These are phyloP conservation scores for Dasysyrphus albostriatus DNA, from an alignment of 2,888 invertebrate species.

Conservation along the genomic window DNA sequence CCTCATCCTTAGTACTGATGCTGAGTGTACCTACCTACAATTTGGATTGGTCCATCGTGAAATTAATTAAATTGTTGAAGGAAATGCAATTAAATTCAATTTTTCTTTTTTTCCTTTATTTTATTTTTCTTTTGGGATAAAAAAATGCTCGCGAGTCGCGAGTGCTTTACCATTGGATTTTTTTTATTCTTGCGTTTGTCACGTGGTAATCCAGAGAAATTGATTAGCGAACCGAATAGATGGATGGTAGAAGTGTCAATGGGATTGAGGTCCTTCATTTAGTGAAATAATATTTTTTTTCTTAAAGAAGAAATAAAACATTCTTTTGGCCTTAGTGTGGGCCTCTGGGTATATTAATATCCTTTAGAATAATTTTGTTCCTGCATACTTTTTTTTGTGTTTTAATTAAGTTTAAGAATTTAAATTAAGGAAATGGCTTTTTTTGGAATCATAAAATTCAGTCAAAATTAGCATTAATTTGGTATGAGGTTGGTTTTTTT, in stretches of 20 bases:
- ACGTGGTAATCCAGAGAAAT: slow-evolving; percentile 66
- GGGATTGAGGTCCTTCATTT: slow-evolving; percentile 69
- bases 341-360: slow-evolving; percentile 22
- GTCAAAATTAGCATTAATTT: slow-evolving; percentile 39
- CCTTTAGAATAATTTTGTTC: slow-evolving; percentile 39
- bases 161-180: neutral
- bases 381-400: slow-evolving; percentile 35
- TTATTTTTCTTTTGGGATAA: slow-evolving; percentile 47
- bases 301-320: slow-evolving; percentile 3
- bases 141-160: slow-evolving; percentile 33
- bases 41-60: slow-evolving; percentile 64
- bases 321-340: slow-evolving; percentile 52
- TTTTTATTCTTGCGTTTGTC: slow-evolving; percentile 29
- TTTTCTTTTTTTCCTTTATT: slow-evolving; percentile 61
- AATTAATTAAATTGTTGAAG: slow-evolving; percentile 74
- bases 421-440: slow-evolving; percentile 55
- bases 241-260: slow-evolving; percentile 67
- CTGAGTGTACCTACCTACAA: slow-evolving; percentile 15
- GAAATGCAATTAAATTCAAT: slow-evolving; percentile 73
- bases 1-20: slow-evolving; percentile 1
- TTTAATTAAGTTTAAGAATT: slow-evolving; percentile 53
- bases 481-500: slow-evolving; percentile 3
- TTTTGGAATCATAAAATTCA: neutral
- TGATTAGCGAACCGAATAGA: slow-evolving; percentile 49
- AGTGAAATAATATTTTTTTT: slow-evolving; percentile 45